phyloP scores from a whole-genome alignment of 2,888 invertebrate species.

The Aphodius granarius region DNA sequence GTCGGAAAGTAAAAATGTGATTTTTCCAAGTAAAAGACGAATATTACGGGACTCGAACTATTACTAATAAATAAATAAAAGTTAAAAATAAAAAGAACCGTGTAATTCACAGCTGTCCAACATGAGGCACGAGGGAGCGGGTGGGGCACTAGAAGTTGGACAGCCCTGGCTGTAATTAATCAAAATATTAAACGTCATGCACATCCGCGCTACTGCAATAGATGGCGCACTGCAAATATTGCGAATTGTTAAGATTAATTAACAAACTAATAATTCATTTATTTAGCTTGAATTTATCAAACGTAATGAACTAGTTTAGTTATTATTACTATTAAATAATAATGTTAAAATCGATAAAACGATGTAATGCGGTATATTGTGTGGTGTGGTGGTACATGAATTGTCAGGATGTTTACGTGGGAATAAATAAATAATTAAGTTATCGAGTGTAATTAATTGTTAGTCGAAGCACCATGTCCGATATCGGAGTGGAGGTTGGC shows the following conservation, averaged over 20 bases:
- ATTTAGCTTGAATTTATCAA: neutral
- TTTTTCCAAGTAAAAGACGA: too few relatives aligned
- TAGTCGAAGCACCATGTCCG: slow-evolving; percentile 61
- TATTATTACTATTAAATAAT: neutral
- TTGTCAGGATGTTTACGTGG: neutral
- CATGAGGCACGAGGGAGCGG: too few relatives aligned
- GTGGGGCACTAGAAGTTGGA: too few relatives aligned
- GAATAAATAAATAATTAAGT: neutral
- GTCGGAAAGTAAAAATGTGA: too few relatives aligned
- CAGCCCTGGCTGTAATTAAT: neutral
- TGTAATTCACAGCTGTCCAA: too few relatives aligned
- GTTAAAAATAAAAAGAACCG: too few relatives aligned
- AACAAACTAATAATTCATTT: neutral
- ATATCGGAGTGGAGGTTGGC: slow-evolving; percentile 81
- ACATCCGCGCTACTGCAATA: neutral
- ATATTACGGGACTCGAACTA: too few relatives aligned
- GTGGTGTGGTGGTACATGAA: neutral
- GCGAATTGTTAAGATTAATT: neutral
- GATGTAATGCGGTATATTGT: neutral
- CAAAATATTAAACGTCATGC: neutral
- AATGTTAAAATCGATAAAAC: neutral
- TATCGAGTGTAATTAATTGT: neutral
- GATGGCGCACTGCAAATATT: neutral
- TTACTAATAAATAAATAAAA: too few relatives aligned
- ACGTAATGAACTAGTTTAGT: neutral